Evolutionary conservation across 1,140 invertebrate species (phyloP), one percentile per base, ranked within the genome.

Genomic region (Leguminivora glycinivorella): DNA sequence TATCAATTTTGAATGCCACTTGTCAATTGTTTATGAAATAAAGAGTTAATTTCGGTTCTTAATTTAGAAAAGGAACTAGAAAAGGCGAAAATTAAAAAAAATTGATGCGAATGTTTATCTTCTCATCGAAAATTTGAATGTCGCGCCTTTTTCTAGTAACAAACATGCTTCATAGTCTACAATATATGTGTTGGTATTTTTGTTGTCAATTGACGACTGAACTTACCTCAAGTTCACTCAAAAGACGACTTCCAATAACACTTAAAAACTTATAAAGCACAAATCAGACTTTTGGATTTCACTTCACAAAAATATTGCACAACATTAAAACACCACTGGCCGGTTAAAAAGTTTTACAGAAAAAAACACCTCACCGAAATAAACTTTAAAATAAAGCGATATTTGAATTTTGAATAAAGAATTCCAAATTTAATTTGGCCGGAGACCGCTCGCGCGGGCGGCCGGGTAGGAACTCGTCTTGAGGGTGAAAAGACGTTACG

Each of bases 391-490:
- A 47, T 60, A 40, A 73, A 43, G 67, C 66, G 56, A 60, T 25
- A 70, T 56, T 40, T 26, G 56, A 67, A 74, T 58, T 58, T 56
- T 63, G 56, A 71, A 67, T 69, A 69, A 38, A 58, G 67, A 76
- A 75, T 69, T 73, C 17, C 77, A 75, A 73, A 73, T 79, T 84
- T 72, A 84, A 83, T 82, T 86, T 84, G 81, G 81, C 83, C 83
- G 78, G 73, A 71, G 70, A 71, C 83, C 86, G 82, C 83, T 75
- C 85, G 80, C 76, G 79, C 84, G 81, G 58, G 78, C 86, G 83
- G 84, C 86, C 87, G 79, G 72, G 76, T 88, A 90, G 86, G 82
- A 90, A 90, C 88, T 90, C 81, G 84, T 88, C 86, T 88, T 90
- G 75, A 79, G 85, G 85, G 83, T 75, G 75, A 88, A 90, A 90